Conservation (phyloP, 2,888 invertebrate species). For the Apoderus coryli region DNA sequence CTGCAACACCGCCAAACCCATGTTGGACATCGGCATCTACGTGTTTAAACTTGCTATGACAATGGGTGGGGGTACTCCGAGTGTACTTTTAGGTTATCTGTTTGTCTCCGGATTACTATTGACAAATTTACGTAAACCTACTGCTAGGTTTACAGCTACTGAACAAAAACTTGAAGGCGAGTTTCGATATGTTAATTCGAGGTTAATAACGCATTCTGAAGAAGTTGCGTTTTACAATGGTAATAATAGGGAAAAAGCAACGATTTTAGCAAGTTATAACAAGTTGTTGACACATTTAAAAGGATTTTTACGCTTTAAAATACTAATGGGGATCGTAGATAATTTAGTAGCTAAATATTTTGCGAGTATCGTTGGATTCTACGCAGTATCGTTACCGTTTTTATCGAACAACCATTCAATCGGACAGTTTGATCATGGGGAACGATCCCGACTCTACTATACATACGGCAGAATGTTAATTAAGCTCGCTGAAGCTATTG, state of each 20-base stretch:
- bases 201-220: constrained; percentile 93
- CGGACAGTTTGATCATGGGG: constrained; percentile 40
- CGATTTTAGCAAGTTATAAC: constrained; percentile 75
- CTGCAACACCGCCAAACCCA: constrained; percentile 90
- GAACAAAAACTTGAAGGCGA: constrained; percentile 98
- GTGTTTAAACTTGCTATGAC: constrained; percentile 80
- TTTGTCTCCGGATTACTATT: constrained; percentile 73
- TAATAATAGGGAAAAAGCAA: constrained; percentile 75
- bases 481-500: constrained; percentile 94
- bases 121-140: constrained; percentile 76
- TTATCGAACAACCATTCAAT: constrained; percentile 42
- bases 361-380: constrained; percentile 93
- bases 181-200: constrained; percentile 89
- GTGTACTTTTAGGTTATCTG: constrained; percentile 76
- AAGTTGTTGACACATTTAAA: constrained; percentile 74
- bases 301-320: constrained; percentile 77
- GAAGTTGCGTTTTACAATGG: constrained; percentile 79
- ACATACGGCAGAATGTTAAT: constrained; percentile 93
- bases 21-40: constrained; percentile 89
- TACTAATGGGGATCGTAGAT: constrained; percentile 87
- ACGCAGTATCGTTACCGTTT: constrained; percentile 90
- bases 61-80: constrained; percentile 77
- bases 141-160: constrained; percentile 67
- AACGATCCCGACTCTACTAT: constrained; percentile 71
- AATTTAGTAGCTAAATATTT: constrained; percentile 94